Conservation (phyloP, 2,797 vertebrate genomes). For the Anguilla marmorata region DNA sequence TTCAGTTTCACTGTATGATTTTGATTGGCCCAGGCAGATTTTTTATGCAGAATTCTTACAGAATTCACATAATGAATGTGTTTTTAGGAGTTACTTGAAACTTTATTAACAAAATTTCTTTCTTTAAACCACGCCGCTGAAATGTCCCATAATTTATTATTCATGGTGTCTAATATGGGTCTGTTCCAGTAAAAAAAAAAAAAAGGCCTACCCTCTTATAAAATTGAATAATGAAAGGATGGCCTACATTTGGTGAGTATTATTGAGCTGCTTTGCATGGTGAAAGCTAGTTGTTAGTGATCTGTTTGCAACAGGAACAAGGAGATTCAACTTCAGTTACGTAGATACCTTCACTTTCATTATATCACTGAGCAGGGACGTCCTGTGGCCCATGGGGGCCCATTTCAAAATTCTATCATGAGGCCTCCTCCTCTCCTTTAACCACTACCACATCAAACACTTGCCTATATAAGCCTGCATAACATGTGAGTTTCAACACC, state of each 20-base stretch:
- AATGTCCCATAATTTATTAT: background rate
- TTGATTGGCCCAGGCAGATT: background rate
- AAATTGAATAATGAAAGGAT: background rate
- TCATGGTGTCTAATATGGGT: no score
- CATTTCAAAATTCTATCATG: no score
- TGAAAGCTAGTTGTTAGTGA: background rate
- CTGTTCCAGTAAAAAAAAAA: background rate
- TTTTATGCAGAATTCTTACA: background rate
- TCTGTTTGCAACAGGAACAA: background rate
- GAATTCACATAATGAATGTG: background rate
- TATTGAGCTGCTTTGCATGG: background rate
- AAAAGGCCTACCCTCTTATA: background rate
- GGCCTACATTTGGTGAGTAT: background rate
- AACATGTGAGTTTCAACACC: no score
- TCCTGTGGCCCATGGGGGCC: no score
- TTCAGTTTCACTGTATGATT: background rate
- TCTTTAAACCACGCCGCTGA: background rate
- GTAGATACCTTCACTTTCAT: background rate
- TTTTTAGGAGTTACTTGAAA: background rate
- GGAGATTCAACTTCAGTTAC: background rate
- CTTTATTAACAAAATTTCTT: background rate
- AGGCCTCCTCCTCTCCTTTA: no score
- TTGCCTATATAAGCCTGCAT: no score
- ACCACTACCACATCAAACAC: no score
- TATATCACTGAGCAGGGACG: background rate